Evolutionary conservation across 53 echinoderm and acorn worm species (phyloP).

Genomic region (Glandiceps talaboti): DNA sequence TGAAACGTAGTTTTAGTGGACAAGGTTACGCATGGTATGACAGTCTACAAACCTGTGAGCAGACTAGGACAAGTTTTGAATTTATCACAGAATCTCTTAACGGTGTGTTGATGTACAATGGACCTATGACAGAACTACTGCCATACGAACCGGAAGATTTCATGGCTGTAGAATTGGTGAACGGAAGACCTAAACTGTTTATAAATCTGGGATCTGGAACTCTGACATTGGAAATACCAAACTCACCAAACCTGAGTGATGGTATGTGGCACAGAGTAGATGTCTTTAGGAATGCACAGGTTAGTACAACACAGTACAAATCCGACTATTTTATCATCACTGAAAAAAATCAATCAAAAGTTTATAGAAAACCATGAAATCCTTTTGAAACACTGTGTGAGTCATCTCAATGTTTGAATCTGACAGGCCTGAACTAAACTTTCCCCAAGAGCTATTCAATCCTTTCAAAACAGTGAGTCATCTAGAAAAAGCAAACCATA

Average conservation of each 20-base stretch:
- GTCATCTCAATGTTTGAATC: too few species aligned
- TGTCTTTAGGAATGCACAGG: conserved; percentile 64
- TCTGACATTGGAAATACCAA: conserved; percentile 32
- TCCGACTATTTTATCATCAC: too few species aligned
- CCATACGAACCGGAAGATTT: conserved; percentile 44
- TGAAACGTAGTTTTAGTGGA: conserved; percentile 62
- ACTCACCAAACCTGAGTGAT: conserved; percentile 21
- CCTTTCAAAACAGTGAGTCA: too few species aligned
- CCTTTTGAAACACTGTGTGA: too few species aligned
- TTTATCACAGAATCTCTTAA: conserved; percentile 60
- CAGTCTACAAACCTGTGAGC: conserved; percentile 68
- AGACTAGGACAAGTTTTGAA: conserved; percentile 71
- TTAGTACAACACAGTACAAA: too few species aligned
- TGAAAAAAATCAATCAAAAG: too few species aligned
- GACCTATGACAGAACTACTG: conserved; percentile 45
- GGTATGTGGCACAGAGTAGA: conserved; percentile 86
- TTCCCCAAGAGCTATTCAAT: too few species aligned
- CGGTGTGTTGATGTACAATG: conserved; percentile 88
- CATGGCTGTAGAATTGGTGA: conserved; percentile 60
- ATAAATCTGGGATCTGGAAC: conserved; percentile 68
- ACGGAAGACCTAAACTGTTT: conserved; percentile 38
- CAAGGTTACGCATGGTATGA: conserved; percentile 62
- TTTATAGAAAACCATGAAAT: too few species aligned
- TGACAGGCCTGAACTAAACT: too few species aligned
- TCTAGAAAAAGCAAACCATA: too few species aligned